Percentiles rank a stretch among this genome's conserved stretches.
Conservation (phyloP, 2,797 vertebrate genomes). For the Onychomys arenicola region DNA sequence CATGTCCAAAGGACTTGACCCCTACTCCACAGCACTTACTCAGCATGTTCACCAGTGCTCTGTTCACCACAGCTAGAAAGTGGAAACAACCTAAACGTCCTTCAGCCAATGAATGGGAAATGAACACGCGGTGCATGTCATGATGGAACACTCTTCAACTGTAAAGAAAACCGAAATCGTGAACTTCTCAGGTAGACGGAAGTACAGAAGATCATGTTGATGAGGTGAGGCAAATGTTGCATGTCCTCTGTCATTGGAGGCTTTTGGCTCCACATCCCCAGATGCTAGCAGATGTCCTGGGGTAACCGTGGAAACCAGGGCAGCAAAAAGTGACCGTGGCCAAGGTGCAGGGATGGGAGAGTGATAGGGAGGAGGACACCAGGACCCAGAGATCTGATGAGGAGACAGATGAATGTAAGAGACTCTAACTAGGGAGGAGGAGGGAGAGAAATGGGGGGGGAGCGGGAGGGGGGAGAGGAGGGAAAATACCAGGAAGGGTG, state of each 20-base stretch:
- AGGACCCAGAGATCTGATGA: neutral
- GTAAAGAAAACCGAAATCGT: neutral
- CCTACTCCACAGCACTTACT: neutral
- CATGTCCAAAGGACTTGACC: neutral
- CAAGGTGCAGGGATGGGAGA: neutral
- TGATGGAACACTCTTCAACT: neutral
- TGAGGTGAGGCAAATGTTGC: neutral
- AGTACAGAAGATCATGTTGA: neutral
- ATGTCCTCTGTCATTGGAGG: neutral
- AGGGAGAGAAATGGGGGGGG: neutral
- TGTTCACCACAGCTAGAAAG: neutral
- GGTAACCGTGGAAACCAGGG: neutral
- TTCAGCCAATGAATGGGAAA: neutral
- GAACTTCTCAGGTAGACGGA: neutral
- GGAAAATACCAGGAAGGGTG: neutral
- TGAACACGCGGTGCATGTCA: neutral
- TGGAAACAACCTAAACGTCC: neutral
- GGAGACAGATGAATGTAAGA: neutral
- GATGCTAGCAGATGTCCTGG: neutral
- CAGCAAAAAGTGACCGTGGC: neutral
- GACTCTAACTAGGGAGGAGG: neutral
- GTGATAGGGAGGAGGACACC: neutral
- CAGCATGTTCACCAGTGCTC: neutral
- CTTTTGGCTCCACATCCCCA: neutral
- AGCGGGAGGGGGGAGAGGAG: too few relatives aligned